A percentile compares a stretch with the other conserved stretches of the same genome.
These are phyloP conservation scores for Ursus arctos DNA, from an alignment of 2,113 vertebrate species.

Conservation along the genomic window DNA sequence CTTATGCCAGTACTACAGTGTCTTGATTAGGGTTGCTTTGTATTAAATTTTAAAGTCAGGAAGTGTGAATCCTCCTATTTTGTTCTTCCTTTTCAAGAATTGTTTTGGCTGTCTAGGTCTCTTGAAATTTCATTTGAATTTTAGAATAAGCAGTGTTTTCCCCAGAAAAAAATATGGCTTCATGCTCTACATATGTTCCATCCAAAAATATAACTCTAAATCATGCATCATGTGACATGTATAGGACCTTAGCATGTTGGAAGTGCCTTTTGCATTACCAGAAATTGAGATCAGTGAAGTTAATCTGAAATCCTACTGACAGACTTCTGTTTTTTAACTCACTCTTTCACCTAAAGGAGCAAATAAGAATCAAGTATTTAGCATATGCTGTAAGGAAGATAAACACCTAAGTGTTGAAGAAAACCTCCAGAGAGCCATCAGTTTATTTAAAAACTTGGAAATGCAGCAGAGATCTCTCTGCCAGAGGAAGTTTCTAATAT, in stretches of 20 bases:
- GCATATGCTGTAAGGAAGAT: constrained; percentile 78
- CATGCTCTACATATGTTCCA: constrained; percentile 66
- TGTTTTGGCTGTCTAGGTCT: background rate
- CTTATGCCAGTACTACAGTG: background rate
- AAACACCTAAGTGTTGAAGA: constrained; percentile 80
- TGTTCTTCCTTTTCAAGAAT: background rate
- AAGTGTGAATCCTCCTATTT: background rate
- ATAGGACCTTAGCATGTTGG: constrained; percentile 72
- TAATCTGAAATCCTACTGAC: constrained; percentile 74
- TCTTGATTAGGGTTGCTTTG: background rate
- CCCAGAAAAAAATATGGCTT: constrained; percentile 61
- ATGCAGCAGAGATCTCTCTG: constrained; percentile 68
- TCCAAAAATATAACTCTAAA: constrained; percentile 72
- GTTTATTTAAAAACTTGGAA: constrained; percentile 81
- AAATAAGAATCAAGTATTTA: constrained; percentile 77
- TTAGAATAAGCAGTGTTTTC: constrained; percentile 24
- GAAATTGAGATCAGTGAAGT: constrained; percentile 73
- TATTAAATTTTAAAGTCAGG: background rate
- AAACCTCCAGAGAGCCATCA: constrained; percentile 78
- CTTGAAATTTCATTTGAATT: background rate
- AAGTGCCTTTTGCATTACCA: constrained; percentile 71
- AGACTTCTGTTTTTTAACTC: constrained; percentile 74
- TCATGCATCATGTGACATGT: constrained; percentile 55
- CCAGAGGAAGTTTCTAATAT: constrained; percentile 79
- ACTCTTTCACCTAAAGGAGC: constrained; percentile 76